Base-by-base conservation (phyloP, 1,140 invertebrate species). In the Orchestia grillus region DNA sequence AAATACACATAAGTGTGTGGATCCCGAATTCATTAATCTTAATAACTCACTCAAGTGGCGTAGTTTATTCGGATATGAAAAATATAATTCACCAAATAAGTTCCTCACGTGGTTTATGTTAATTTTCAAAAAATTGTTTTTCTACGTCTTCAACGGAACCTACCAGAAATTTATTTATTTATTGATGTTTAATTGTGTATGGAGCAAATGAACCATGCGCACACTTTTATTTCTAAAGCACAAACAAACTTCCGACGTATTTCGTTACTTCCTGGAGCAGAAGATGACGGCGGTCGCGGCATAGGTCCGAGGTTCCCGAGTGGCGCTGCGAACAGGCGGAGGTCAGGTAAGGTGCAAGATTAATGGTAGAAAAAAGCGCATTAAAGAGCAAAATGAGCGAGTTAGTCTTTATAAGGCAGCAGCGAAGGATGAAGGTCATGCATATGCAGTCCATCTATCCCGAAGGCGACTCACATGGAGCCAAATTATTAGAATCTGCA, bases 381-480 rank as follows among this genome's bases (percentile, higher is more conserved):
- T 90, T 90, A 90, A 90, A 90, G 88, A 90, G 88, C 88, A 90
- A 90, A 90, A 41, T 44, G 41, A 90, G n/a, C 88, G 88, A 90
- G 36, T 90, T 90, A 90, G 88, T 90, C 88, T 90, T 87, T 90
- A 90, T 90, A 90, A 90, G 88, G 88, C 88, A 11, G 28, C 88
- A 90, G 43, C 43, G 15, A 44, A 42, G 15, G 23, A 44, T 90
- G 88, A 90, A 90, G 88, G 88, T 90, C 88, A 77, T 77, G 62
- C 62, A 77, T 77, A 77, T 77, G 62, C 62, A 77, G 62, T 77
- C 62, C 62, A 77, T 77, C 62, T 36, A 77, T 53, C 11, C 3
- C 62, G 62, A 15, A 77, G 28, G 62, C 62, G 62, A 36, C 11
- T 77, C 62, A 77, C 62, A 77, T 36, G 36, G 11, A 77, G 62